Percentiles rank a stretch among this genome's conserved stretches.
phyloP scores from a whole-genome alignment of 2,888 invertebrate species.

The Sarcophaga carnaria region DNA sequence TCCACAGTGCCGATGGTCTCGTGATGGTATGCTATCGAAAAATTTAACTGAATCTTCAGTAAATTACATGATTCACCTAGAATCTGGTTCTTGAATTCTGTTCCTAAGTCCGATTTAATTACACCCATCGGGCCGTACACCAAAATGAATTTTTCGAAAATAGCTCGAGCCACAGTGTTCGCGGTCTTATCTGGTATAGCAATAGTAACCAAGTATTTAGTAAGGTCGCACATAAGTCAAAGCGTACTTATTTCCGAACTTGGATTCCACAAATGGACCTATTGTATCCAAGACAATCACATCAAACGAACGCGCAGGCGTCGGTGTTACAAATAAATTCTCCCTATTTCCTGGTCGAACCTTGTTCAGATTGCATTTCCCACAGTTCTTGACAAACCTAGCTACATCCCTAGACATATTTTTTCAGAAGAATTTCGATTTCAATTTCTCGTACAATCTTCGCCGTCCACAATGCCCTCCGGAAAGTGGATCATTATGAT shows the following conservation, averaged over 20 bases:
- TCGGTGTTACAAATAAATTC: background rate
- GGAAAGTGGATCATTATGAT: background rate
- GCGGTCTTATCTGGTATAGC: background rate
- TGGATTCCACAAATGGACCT: background rate
- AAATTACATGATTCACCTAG: background rate
- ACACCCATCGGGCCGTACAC: conserved; percentile 10
- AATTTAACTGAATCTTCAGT: background rate
- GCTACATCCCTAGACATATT: background rate
- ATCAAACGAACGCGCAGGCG: background rate
- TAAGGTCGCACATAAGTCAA: background rate
- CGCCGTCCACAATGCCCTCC: conserved; percentile 8
- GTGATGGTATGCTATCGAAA: background rate
- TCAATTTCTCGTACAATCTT: conserved; percentile 6
- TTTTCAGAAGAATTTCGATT: conserved; percentile 13
- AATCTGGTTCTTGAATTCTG: conserved; percentile 6
- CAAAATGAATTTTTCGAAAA: conserved; percentile 15
- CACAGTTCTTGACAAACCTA: background rate
- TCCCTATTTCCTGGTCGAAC: background rate
- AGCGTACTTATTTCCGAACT: background rate
- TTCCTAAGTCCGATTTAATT: conserved; percentile 22
- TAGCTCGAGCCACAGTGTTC: background rate
- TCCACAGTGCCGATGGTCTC: background rate
- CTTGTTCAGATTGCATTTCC: no score
- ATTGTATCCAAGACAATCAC: background rate
- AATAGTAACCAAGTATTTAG: background rate